These are phyloP conservation scores for Mesodorylaimus sp. DNA, from an alignment of 2,888 invertebrate genomes.

Conservation along the genomic window DNA sequence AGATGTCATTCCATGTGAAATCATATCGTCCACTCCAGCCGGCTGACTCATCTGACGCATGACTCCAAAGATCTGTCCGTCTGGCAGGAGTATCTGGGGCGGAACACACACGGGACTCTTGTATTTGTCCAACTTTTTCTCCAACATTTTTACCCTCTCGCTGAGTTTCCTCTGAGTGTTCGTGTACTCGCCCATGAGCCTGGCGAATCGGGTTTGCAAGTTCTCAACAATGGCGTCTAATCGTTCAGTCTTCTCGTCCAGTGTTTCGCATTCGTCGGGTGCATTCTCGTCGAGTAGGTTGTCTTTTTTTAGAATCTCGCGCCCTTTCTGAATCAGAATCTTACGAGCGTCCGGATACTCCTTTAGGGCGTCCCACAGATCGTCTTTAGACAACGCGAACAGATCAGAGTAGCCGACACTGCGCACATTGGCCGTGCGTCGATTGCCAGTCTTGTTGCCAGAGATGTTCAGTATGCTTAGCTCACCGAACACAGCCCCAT, in stretches of 20 bases:
- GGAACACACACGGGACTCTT: too few species aligned
- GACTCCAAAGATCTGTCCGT: too few species aligned
- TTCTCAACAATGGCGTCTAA: constrained; percentile 55
- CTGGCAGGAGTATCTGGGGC: too few species aligned
- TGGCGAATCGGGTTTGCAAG: constrained; percentile 56
- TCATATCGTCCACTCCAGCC: too few species aligned
- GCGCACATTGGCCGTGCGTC: constrained; percentile 79
- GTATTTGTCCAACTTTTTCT: constrained; percentile 15
- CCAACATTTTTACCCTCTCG: constrained; percentile 45
- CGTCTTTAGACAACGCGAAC: constrained; percentile 77
- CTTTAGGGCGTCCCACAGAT: constrained; percentile 67
- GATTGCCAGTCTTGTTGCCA: constrained; percentile 78
- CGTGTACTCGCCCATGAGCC: constrained; percentile 59
- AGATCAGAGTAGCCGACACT: constrained; percentile 79
- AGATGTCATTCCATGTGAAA: too few species aligned
- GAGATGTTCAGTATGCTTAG: constrained; percentile 80
- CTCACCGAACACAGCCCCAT: constrained; percentile 88
- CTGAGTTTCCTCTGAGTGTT: constrained; percentile 66
- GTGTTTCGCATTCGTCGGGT: constrained; percentile 38
- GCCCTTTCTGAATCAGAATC: constrained; percentile 38
- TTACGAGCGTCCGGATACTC: constrained; percentile 39
- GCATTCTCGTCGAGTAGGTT: constrained; percentile 57
- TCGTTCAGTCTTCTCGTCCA: constrained; percentile 57
- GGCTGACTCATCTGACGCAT: too few species aligned
- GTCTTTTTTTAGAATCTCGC: constrained; percentile 68